A percentile compares a stretch with the other conserved stretches of the same genome.
Conservation (phyloP, 2,888 invertebrate species). For the Dimorphilus gyrociliatus region DNA sequence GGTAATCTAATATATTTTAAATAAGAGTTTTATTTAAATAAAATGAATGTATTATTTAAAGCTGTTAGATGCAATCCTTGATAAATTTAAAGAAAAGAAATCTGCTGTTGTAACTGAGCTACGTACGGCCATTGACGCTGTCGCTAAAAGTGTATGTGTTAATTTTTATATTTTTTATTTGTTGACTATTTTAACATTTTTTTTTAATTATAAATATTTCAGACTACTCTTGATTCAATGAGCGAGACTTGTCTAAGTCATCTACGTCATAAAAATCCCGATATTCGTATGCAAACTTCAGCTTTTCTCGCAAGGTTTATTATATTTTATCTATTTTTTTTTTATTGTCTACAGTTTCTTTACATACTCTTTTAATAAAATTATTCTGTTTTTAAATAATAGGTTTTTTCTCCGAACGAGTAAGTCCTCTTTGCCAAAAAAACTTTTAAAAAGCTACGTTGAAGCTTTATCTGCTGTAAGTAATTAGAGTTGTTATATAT, state of each 20-base stretch:
- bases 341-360: too few species aligned
- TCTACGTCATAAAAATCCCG: constrained; percentile 47
- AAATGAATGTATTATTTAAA: constrained; percentile 7
- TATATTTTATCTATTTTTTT: too few species aligned
- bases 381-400: too few species aligned
- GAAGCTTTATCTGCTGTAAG: constrained; percentile 53
- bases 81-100: constrained; percentile 97
- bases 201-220: constrained; percentile 16
- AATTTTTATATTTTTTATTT: constrained; percentile 8
- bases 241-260: constrained; percentile 65
- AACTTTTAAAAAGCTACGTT: constrained; percentile 65
- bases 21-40: constrained; percentile 1
- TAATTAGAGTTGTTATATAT: too few species aligned
- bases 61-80: constrained; percentile 50
- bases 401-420: too few species aligned
- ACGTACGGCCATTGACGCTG: constrained; percentile 74
- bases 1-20: not conserved
- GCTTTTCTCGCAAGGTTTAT: constrained; percentile 68
- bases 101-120: constrained; percentile 67
- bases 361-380: too few species aligned
- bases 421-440: constrained; percentile 64
- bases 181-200: not conserved
- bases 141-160: constrained; percentile 53
- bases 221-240: constrained; percentile 48
- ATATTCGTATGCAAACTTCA: constrained; percentile 42